Conservation (phyloP, 2,797 vertebrate genomes). For the Mormyrops boulengeri region DNA sequence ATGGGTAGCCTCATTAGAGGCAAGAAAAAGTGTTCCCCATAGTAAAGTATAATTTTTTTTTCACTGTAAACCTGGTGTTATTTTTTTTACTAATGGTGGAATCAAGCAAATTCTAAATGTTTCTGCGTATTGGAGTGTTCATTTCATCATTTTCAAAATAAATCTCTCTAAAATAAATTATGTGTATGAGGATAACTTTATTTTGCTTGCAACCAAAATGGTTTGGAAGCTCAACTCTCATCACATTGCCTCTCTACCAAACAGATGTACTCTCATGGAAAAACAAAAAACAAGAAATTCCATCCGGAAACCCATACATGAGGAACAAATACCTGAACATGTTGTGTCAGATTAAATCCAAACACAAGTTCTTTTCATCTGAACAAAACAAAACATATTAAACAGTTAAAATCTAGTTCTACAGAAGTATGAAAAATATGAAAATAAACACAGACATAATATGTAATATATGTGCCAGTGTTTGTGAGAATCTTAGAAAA, state of each 20-base stretch:
- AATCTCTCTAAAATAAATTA: not conserved
- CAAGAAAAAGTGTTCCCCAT: not conserved
- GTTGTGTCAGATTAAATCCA: not conserved
- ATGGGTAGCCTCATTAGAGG: not conserved
- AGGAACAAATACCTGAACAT: not conserved
- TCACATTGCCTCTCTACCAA: not conserved
- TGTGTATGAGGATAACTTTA: not conserved
- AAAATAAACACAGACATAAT: too few species aligned
- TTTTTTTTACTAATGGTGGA: not conserved
- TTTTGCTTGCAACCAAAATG: not conserved
- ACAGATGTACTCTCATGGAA: not conserved
- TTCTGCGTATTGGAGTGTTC: not conserved
- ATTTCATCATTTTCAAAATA: not conserved
- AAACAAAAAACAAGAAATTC: not conserved
- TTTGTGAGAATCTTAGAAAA: not conserved
- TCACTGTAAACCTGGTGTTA: not conserved
- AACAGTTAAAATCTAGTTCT: too few species aligned
- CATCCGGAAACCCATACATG: not conserved
- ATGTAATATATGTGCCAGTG: not conserved
- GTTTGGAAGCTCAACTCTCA: not conserved
- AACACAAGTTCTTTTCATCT: too few species aligned
- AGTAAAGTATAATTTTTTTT: not conserved
- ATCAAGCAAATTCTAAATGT: not conserved
- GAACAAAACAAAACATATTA: too few species aligned
- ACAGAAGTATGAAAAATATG: too few species aligned